Base-by-base conservation (phyloP, 2,797 vertebrate species). In the Neostethus bicornis region DNA sequence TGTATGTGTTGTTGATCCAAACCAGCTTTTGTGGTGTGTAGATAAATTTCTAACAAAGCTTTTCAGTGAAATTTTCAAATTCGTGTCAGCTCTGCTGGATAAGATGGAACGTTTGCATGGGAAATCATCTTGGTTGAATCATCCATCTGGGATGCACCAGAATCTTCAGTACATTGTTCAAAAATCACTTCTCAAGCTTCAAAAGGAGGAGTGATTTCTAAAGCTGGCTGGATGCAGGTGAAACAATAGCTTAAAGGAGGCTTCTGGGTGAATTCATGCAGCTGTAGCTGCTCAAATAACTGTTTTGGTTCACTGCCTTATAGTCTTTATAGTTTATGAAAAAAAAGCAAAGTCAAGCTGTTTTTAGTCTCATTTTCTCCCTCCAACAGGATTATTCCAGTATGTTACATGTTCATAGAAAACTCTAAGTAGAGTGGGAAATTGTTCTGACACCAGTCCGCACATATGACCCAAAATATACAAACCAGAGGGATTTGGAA, bases 331-430 rank as follows among this genome's bases (percentile, higher is more conserved):
- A 76, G 81, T 78, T 76, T 76, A 75, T 66, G 52, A 47, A 73
- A 76, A 69, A 74, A 74, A 77, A 62, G 24, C 49, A 60, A 41
- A 70, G 54, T 65, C 44, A 51, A 69, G 80, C 69, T 76, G 63
- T 73, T 84, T 74, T 82, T 37, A 50, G 41, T 59, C 17, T 21
- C 5, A 6, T 19, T 61, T 74, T 63, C 53, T 64, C 28, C 52
- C 64, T 48, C 23, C 74, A 84, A 89, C 74, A 69, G 74, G 86
- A 89, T 91, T 90, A 78, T 89, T 88, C 84, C 79, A 81, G 63
- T 62, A 46, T 66, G 70, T 70, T 76, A 56, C 51, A 80, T 51
- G 57, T 77, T n/a, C 65, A 71, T 39, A 76, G 35, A 47, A 55
- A 54, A 46, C 46, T 80, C 67, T 41, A 72, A 78, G 83, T 74